Evolutionary conservation across 2,797 vertebrate genomes (phyloP).

Genomic region (Notoglanidium macrostoma): DNA sequence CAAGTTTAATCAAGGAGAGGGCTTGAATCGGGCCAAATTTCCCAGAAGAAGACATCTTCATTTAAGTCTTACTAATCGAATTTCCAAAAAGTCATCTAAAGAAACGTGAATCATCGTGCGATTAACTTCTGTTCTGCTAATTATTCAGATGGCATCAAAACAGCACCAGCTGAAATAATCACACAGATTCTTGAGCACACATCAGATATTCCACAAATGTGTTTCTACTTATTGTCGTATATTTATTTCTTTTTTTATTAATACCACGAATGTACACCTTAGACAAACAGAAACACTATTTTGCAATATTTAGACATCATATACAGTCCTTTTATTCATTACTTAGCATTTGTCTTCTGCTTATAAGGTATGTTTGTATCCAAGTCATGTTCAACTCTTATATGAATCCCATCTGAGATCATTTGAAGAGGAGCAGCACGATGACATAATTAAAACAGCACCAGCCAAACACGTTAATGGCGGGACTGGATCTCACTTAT

Average conservation of each 20-base stretch:
- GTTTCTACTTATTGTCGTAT: neutral
- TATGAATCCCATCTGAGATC: neutral
- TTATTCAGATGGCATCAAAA: neutral
- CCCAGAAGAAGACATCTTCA: neutral
- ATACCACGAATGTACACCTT: neutral
- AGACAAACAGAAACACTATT: neutral
- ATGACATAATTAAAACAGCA: neutral
- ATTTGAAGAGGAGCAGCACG: neutral
- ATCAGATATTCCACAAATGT: neutral
- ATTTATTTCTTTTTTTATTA: neutral
- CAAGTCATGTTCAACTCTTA: neutral
- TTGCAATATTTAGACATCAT: neutral
- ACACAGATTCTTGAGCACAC: neutral
- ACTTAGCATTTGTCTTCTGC: neutral
- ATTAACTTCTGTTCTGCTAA: neutral
- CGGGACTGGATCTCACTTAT: neutral
- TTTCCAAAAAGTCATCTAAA: neutral
- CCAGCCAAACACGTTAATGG: neutral
- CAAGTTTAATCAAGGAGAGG: neutral
- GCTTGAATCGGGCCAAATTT: neutral
- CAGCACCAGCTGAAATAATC: neutral
- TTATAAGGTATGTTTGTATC: neutral
- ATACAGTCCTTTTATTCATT: neutral
- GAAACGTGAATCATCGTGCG: neutral
- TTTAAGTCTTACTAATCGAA: neutral